Conservation (phyloP, 2,797 vertebrate genomes). For the Galago senegalensis region DNA sequence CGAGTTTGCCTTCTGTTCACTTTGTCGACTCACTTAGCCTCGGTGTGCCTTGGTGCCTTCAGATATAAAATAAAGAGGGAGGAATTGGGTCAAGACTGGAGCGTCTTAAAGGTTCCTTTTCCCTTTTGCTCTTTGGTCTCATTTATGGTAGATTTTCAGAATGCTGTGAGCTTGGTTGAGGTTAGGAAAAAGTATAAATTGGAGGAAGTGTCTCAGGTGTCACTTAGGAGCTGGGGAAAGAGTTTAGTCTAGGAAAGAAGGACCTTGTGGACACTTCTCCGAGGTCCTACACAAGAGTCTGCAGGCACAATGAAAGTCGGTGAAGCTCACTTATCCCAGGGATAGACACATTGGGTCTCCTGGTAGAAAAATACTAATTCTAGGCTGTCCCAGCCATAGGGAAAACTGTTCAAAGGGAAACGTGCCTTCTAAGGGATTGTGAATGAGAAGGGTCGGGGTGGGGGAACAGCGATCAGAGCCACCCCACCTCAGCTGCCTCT, state of each 20-base stretch:
- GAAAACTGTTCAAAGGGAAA: neutral
- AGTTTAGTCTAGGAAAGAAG: neutral
- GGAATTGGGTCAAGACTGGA: neutral
- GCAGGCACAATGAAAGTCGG: neutral
- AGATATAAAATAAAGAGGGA: neutral
- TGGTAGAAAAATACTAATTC: neutral
- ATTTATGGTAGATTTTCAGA: neutral
- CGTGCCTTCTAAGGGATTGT: neutral
- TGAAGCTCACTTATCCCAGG: neutral
- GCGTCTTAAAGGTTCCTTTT: neutral
- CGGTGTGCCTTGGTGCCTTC: neutral
- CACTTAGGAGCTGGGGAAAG: neutral
- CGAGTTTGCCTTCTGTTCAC: neutral
- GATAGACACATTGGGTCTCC: neutral
- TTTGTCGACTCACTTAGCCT: neutral
- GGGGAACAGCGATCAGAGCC: neutral
- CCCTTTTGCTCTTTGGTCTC: neutral
- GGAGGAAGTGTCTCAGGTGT: neutral
- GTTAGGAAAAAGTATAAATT: neutral
- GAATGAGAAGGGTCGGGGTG: neutral
- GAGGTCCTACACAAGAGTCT: neutral
- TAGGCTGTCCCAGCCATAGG: neutral
- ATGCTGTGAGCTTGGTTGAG: neutral
- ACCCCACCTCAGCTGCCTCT: neutral
- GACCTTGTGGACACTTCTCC: neutral